Conservation (phyloP, 2,797 vertebrate genomes). For the Malurus leucopterus region DNA sequence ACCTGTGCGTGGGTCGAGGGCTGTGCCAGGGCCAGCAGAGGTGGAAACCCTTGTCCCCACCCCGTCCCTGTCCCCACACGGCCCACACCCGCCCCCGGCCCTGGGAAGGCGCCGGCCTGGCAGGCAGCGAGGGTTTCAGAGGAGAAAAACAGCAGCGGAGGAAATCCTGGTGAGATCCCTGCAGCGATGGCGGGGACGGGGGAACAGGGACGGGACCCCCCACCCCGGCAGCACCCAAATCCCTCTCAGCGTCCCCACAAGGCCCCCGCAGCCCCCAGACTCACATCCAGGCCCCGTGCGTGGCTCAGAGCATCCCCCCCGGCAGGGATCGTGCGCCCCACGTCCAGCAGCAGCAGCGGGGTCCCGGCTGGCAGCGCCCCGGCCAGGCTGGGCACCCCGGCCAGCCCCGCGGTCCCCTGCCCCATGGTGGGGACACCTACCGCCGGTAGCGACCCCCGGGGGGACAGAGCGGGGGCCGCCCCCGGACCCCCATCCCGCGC, state of each 20-base stretch:
- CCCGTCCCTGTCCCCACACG: not conserved
- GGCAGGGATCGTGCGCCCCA: not conserved
- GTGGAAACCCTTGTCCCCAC: not conserved
- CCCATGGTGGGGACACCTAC: not conserved
- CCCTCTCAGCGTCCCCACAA: not conserved
- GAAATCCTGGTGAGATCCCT: not conserved
- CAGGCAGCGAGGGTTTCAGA: not conserved
- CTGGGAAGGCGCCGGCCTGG: not conserved
- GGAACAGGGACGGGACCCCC: not conserved
- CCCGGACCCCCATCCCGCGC: not conserved
- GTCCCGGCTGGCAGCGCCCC: not conserved
- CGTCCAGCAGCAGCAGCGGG: not conserved
- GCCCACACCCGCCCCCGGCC: not conserved
- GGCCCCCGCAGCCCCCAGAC: not conserved
- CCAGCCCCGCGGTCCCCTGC: not conserved
- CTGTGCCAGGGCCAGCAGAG: not conserved
- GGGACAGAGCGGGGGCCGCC: not conserved
- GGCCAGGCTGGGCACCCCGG: not conserved
- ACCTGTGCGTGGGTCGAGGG: not conserved
- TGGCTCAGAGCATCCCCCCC: not conserved
- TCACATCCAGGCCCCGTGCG: slow-evolving; percentile 6
- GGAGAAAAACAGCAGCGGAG: not conserved
- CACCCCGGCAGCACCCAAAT: not conserved
- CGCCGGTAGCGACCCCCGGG: not conserved
- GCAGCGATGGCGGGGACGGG: not conserved